These are phyloP conservation scores for Allophyes oxyacanthae DNA, from an alignment of 2,888 invertebrate species.

Conservation along the genomic window DNA sequence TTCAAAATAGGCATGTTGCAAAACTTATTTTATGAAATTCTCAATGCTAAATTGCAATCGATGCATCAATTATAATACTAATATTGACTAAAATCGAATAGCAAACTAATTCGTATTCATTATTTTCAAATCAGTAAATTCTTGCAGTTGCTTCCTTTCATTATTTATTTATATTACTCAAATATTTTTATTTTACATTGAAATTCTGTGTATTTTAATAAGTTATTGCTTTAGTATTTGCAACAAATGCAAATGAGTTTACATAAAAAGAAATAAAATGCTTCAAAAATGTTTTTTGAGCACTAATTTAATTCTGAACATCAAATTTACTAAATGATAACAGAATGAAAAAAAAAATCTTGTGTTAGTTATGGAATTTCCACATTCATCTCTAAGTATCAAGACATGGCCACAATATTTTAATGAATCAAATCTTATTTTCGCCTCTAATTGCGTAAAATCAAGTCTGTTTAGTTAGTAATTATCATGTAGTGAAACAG, in stretches of 20 bases:
- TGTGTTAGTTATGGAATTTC: too few species aligned
- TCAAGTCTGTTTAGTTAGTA: background rate
- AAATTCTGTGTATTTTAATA: background rate
- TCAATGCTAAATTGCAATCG: constrained; percentile 6
- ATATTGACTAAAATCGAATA: constrained; percentile 3
- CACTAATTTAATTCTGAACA: too few species aligned
- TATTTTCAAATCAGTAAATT: constrained; percentile 10
- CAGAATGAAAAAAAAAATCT: too few species aligned
- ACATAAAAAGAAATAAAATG: too few species aligned
- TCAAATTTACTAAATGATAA: too few species aligned
- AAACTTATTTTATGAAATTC: constrained; percentile 8
- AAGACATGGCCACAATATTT: too few species aligned
- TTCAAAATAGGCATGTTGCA: constrained; percentile 15
- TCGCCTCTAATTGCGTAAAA: constrained; percentile 4
- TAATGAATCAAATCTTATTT: constrained; percentile 1
- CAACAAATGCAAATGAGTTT: background rate
- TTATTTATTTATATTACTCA: background rate
- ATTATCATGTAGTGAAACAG: constrained; percentile 14
- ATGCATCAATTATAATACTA: constrained; percentile 8
- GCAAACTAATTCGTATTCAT: constrained; percentile 9
- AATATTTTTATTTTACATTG: background rate
- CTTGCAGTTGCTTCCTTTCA: constrained; percentile 7
- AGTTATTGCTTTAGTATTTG: background rate
- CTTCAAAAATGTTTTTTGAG: too few species aligned
- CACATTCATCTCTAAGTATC: too few species aligned